These are phyloP conservation scores for Alentia gelatinosa DNA, from an alignment of 2,888 invertebrate genomes.

Conservation along the genomic window DNA sequence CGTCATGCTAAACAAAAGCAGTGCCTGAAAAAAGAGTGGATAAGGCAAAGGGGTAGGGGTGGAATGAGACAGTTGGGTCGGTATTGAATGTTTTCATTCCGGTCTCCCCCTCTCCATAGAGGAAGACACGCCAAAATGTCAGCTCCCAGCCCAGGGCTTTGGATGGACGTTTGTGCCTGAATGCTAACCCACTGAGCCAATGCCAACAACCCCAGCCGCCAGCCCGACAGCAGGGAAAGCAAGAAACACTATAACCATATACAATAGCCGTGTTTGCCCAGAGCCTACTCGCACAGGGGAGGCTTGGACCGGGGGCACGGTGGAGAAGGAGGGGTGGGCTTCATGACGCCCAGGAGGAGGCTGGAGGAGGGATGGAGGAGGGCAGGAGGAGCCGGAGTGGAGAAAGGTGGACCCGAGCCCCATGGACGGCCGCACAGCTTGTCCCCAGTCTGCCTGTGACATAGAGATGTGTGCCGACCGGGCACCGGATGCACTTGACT, in stretches of 20 bases:
- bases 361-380: no score
- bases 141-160: background rate
- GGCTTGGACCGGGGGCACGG: background rate
- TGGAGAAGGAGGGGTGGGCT: no score
- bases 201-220: background rate
- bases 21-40: no score
- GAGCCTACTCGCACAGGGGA: background rate
- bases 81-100: background rate
- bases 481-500: background rate
- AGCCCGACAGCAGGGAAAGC: background rate
- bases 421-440: background rate
- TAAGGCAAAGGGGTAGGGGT: no score
- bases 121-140: no score
- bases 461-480: background rate
- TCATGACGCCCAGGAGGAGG: no score
- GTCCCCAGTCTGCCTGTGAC: background rate
- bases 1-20: no score
- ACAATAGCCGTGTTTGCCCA: background rate
- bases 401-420: background rate
- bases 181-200: background rate
- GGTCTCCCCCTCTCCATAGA: background rate
- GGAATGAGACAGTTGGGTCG: no score
- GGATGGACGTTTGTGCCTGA: background rate
- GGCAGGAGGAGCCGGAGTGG: no score
- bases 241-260: background rate